Evolutionary conservation across 2,113 vertebrate genomes (phyloP).

Genomic region (Amazona vittata): DNA sequence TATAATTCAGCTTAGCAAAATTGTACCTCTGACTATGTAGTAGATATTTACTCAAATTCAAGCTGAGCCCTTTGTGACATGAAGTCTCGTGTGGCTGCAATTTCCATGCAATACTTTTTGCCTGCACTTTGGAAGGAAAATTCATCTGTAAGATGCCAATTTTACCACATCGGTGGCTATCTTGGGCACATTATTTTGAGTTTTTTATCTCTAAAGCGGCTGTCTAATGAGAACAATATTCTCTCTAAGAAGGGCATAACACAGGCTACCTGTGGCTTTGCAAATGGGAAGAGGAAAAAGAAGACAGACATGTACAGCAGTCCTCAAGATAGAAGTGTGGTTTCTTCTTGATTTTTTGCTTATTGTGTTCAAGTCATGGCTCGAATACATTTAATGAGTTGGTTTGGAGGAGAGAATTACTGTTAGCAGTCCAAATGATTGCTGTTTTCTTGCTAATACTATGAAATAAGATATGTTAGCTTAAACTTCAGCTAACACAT

Average conservation of each 20-base stretch:
- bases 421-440: neutral
- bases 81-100: neutral
- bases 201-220: neutral
- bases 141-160: neutral
- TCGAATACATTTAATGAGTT: neutral
- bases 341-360: neutral
- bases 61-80: neutral
- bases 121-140: neutral
- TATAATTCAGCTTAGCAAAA: conserved; percentile 4
- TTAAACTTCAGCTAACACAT: neutral
- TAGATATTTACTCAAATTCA: neutral
- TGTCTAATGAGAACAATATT: neutral
- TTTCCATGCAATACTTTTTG: neutral
- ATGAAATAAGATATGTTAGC: neutral
- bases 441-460: neutral
- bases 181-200: neutral
- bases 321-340: neutral
- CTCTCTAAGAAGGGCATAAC: neutral
- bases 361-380: neutral
- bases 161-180: neutral
- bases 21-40: neutral
- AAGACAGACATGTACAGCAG: neutral
- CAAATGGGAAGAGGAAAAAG: neutral
- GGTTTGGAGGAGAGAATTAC: neutral
- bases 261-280: neutral